These are phyloP conservation scores for Chloroclystis v-ata DNA, from an alignment of 2,888 invertebrate species.

Conservation along the genomic window DNA sequence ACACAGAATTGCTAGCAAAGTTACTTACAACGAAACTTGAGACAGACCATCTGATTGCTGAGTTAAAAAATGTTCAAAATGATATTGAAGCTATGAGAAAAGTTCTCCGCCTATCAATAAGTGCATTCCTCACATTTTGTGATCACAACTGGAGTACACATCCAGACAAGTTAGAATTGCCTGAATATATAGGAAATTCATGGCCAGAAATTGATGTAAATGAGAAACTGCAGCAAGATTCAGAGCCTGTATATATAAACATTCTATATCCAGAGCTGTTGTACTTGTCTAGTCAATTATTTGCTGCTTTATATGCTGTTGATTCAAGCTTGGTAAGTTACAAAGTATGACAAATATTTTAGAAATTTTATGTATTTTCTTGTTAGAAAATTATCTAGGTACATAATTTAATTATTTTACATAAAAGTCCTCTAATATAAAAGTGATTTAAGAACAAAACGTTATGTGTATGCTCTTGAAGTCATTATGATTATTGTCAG, in stretches of 20 bases:
- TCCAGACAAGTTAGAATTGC: slow-evolving; percentile 56
- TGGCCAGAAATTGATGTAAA: slow-evolving; percentile 67
- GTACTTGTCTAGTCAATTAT: slow-evolving; percentile 61
- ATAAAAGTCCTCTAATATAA: too few relatives aligned
- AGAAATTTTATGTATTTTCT: too few relatives aligned
- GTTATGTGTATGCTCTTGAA: too few relatives aligned
- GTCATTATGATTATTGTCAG: too few relatives aligned
- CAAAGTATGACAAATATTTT: too few relatives aligned
- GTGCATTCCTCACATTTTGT: slow-evolving; percentile 84
- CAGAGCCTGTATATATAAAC: slow-evolving; percentile 83
- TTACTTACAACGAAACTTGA: slow-evolving; percentile 50
- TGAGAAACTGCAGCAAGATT: slow-evolving; percentile 73
- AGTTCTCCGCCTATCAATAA: slow-evolving; percentile 78
- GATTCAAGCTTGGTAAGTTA: slow-evolving; percentile 62
- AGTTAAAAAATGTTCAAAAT: slow-evolving; percentile 41
- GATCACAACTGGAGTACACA: slow-evolving; percentile 92
- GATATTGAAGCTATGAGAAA: slow-evolving; percentile 43
- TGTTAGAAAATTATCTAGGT: too few relatives aligned
- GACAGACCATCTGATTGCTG: slow-evolving; percentile 36
- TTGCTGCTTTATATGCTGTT: slow-evolving; percentile 47
- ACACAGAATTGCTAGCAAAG: slow-evolving; percentile 45
- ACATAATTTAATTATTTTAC: too few relatives aligned
- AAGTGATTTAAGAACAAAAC: too few relatives aligned
- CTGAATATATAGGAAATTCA: slow-evolving; percentile 56
- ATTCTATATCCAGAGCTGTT: slow-evolving; percentile 77